Percentiles rank a stretch among this genome's conserved stretches.
These are phyloP conservation scores for Gopherus evgoodei DNA, from an alignment of 2,113 vertebrate species.

Conservation along the genomic window DNA sequence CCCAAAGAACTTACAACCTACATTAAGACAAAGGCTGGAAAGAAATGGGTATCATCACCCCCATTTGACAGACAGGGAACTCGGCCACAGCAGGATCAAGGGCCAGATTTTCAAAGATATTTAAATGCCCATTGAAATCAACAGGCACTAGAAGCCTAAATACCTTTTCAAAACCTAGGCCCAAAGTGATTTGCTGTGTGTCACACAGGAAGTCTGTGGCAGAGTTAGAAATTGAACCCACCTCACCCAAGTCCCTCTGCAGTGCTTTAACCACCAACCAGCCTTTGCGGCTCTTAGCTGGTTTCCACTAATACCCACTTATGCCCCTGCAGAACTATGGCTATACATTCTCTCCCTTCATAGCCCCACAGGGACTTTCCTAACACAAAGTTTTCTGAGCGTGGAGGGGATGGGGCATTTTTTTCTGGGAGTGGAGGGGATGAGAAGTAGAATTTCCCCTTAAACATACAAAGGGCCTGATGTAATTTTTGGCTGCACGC, in stretches of 20 bases:
- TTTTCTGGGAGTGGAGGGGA: neutral
- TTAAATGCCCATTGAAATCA: neutral
- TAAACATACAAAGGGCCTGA: neutral
- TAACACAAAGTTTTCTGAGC: neutral
- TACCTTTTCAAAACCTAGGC: neutral
- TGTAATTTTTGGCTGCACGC: neutral
- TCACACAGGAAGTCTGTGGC: neutral
- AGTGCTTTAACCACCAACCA: rapidly evolving
- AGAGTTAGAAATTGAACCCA: rapidly evolving
- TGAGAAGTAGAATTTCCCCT: neutral
- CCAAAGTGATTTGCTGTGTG: neutral
- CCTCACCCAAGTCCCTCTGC: neutral
- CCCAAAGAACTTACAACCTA: neutral
- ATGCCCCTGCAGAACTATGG: neutral
- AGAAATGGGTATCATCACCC: constrained; percentile 18
- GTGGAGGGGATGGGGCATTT: neutral
- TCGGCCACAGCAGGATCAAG: neutral
- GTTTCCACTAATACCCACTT: neutral
- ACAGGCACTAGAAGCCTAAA: neutral
- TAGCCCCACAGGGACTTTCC: neutral
- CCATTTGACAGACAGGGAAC: constrained; percentile 26
- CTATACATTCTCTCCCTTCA: neutral
- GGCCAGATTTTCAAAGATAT: neutral
- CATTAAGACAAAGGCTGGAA: neutral
- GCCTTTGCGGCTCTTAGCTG: rapidly evolving